phyloP scores from a whole-genome alignment of 2,113 vertebrate genomes.

The Dipodomys ordii region DNA sequence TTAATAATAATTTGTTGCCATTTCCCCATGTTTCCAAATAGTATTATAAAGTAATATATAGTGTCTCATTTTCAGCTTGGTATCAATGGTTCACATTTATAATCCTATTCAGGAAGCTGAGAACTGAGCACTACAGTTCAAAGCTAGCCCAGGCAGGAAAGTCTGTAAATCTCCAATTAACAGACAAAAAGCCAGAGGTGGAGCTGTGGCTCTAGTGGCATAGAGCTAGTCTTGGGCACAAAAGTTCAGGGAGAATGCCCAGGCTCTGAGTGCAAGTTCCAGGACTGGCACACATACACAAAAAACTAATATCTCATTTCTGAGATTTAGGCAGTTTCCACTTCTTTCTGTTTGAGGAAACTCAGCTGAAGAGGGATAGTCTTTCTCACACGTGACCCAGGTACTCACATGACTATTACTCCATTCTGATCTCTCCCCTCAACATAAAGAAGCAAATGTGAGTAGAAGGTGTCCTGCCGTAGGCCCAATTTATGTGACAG shows the following conservation, averaged over 20 bases:
- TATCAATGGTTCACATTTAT: too few species aligned
- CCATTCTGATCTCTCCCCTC: not conserved
- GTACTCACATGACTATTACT: not conserved
- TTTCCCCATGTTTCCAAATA: constrained; percentile 2
- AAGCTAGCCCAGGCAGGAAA: too few species aligned
- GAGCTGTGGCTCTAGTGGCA: too few species aligned
- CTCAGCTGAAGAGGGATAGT: not conserved
- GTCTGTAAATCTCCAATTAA: too few species aligned
- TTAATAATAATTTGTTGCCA: not conserved
- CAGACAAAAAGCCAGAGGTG: too few species aligned
- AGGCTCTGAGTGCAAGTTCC: too few species aligned
- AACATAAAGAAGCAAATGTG: not conserved
- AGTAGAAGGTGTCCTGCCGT: not conserved
- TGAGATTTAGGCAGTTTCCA: not conserved
- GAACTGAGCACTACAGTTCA: too few species aligned
- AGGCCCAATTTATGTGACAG: not conserved
- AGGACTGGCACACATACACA: too few species aligned
- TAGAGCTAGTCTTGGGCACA: too few species aligned
- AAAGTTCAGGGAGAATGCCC: too few species aligned
- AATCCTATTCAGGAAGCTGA: too few species aligned
- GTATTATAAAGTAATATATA: not conserved
- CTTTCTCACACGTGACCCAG: not conserved
- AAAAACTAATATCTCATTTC: not conserved
- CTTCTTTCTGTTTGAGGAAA: not conserved
- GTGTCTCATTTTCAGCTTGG: not conserved